These are phyloP conservation scores for Morinoia aosen DNA, from an alignment of 2,888 invertebrate genomes.

Conservation along the genomic window DNA sequence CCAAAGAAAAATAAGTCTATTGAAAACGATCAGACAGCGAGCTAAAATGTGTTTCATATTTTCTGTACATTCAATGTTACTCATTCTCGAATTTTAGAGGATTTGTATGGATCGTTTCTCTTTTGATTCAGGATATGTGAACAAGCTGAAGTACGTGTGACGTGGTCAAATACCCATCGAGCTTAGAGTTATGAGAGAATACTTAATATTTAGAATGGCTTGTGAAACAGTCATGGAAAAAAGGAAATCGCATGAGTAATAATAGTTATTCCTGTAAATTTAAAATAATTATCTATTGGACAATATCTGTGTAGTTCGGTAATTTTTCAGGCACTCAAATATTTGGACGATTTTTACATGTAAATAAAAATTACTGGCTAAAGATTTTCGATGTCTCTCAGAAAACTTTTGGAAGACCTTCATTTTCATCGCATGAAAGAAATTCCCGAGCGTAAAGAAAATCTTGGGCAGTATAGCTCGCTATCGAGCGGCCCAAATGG, in stretches of 20 bases:
- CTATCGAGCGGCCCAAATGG: background rate
- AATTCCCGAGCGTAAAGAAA: background rate
- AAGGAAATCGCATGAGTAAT: background rate
- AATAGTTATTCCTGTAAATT: background rate
- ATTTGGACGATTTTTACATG: background rate
- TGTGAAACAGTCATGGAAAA: background rate
- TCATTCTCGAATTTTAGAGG: no score
- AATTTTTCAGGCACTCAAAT: background rate
- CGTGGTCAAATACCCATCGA: background rate
- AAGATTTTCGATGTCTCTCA: background rate
- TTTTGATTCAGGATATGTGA: no score
- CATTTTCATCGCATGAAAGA: background rate
- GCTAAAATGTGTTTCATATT: no score
- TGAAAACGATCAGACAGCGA: no score
- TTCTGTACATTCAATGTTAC: no score
- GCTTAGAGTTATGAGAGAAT: background rate
- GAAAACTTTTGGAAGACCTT: background rate
- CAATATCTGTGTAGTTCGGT: background rate
- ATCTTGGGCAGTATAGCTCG: background rate
- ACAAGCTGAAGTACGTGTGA: no score
- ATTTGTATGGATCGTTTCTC: no score
- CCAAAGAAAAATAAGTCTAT: no score
- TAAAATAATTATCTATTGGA: background rate
- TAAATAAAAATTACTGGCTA: background rate
- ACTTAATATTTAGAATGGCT: background rate